These are phyloP conservation scores for Epinephelus cyanopodus DNA, from an alignment of 2,113 vertebrate species.

Conservation along the genomic window DNA sequence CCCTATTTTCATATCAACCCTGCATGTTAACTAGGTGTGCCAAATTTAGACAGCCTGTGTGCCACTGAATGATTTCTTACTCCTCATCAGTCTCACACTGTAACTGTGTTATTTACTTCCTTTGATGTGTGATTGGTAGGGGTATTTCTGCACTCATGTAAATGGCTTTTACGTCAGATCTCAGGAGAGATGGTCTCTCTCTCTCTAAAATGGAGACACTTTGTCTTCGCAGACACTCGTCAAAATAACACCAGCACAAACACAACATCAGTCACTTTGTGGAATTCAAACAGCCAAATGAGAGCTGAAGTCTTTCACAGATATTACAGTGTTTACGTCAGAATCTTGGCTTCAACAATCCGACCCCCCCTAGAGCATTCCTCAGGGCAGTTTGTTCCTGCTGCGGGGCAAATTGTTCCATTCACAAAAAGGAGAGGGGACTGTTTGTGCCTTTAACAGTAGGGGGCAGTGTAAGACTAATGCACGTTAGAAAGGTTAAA, in stretches of 20 bases:
- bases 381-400: background rate
- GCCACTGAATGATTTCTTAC: background rate
- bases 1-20: slow-evolving; percentile 8
- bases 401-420: background rate
- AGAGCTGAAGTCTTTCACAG: background rate
- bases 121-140: slow-evolving; percentile 12
- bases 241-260: background rate
- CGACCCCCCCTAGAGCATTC: background rate
- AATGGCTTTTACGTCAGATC: slow-evolving; percentile 11
- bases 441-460: slow-evolving; percentile 10
- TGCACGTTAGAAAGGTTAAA: background rate
- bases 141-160: background rate
- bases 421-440: background rate
- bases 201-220: background rate
- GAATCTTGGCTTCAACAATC: background rate
- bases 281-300: background rate
- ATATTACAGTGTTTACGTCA: background rate
- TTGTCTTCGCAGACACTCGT: background rate
- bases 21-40: slow-evolving; percentile 30
- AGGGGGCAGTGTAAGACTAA: slow-evolving; percentile 39
- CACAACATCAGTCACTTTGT: background rate
- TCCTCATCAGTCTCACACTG: slow-evolving; percentile 17
- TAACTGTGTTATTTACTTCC: background rate
- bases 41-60: slow-evolving; percentile 18
- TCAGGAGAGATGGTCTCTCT: background rate